phyloP scores from a whole-genome alignment of 2,113 vertebrate species.

The Scopus umbretta region DNA sequence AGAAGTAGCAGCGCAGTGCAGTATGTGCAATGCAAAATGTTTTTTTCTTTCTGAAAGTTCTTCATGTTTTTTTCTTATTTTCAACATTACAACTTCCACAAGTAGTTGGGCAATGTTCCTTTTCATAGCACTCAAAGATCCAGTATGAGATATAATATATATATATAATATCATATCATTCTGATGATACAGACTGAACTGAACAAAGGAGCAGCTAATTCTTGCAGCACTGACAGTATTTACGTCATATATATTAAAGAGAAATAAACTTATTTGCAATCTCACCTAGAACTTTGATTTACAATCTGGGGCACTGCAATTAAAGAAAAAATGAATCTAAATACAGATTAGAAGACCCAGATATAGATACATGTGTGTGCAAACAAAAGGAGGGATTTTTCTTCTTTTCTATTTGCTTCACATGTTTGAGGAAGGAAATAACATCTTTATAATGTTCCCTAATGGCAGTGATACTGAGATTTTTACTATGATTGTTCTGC shows the following conservation, averaged over 20 bases:
- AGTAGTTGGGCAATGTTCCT: not conserved
- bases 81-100: not conserved
- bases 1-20: not conserved
- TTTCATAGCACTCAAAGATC: not conserved
- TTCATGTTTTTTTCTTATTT: constrained; percentile 19
- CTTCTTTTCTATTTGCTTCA: not conserved
- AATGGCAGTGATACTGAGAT: not conserved
- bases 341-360: not conserved
- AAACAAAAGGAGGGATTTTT: not conserved
- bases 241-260: not conserved
- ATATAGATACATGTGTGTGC: not conserved
- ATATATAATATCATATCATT: not conserved
- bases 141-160: not conserved
- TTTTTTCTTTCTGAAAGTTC: not conserved
- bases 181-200: too few relatives aligned
- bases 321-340: not conserved
- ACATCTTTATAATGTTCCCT: not conserved
- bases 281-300: not conserved
- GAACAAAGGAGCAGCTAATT: not conserved
- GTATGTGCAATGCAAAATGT: not conserved
- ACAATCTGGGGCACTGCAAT: not conserved
- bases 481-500: not conserved
- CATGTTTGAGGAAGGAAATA: not conserved
- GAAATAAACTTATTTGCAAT: not conserved
- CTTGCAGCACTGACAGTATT: not conserved